Evolutionary conservation across 2,797 vertebrate genomes (phyloP).

Genomic region (Silurus aristotelis): DNA sequence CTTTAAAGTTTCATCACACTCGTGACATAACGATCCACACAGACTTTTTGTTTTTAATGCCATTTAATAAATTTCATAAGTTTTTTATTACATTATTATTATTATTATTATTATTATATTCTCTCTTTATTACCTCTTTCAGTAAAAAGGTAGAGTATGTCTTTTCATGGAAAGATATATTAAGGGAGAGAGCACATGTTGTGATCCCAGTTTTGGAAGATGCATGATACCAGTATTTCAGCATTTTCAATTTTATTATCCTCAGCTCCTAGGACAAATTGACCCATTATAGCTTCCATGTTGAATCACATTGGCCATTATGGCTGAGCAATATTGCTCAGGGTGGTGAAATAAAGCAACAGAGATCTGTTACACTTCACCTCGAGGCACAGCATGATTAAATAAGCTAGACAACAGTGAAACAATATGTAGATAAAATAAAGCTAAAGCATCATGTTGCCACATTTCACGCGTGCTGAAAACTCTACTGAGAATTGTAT

Average conservation of each 20-base stretch:
- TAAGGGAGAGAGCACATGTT: constrained; percentile 19
- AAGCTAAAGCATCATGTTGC: constrained; percentile 61
- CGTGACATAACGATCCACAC: background rate
- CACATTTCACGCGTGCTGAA: constrained; percentile 28
- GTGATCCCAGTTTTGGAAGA: constrained; percentile 49
- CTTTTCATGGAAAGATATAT: background rate
- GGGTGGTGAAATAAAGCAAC: constrained; percentile 71
- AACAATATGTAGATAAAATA: constrained; percentile 65
- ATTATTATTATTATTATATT: background rate
- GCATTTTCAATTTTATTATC: constrained; percentile 67
- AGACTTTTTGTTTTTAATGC: background rate
- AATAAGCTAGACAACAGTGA: constrained; percentile 67
- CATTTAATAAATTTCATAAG: background rate
- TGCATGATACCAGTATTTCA: constrained; percentile 61
- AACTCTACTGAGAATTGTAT: constrained; percentile 20
- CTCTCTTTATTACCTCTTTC: background rate
- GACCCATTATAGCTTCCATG: constrained; percentile 67
- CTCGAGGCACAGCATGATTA: constrained; percentile 69
- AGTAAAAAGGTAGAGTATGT: background rate
- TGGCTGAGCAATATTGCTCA: constrained; percentile 60
- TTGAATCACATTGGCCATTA: constrained; percentile 73
- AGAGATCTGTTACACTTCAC: constrained; percentile 71
- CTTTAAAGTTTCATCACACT: background rate
- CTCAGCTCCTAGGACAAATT: constrained; percentile 69
- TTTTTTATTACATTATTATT: background rate